Evolutionary conservation across 2,888 invertebrate species (phyloP), one percentile per base, ranked within the genome.

Genomic region (Coelogynopora nodosa): DNA sequence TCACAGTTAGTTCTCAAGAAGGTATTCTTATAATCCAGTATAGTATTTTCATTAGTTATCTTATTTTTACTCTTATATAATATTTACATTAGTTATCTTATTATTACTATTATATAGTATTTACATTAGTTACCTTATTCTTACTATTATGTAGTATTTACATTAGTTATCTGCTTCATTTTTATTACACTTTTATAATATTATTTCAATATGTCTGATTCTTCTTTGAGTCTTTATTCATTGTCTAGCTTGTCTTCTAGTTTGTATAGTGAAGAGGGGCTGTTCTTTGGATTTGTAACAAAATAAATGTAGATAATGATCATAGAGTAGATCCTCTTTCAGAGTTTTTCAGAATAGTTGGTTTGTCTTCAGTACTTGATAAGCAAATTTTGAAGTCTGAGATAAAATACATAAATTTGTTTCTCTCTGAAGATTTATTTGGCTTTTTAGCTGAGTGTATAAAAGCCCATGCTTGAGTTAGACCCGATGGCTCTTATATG

Each of bases 131-230:
- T 2, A 23, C 23, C 5, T 26, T 74, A 74, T 74, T n/a, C 2
- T 74, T 74, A 74, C 23, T 74, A 23, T 23, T 74, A 13, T 26
- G 23, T 74, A 74, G 74, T 74, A 74, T 23, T 74, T 74, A 10
- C 27, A 26, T 74, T 74, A 74, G 74, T 74, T 74, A 23, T 74
- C 2, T 74, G 5, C 5, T 74, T 74, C 74, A 74, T 74, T 74
- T 74, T 74, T 74, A 26, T 5, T 23, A 5, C 27, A 26, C 74
- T 13, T 23, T 74, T 74, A 74, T 10, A 23, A n/a, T 74, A 74
- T 74, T 74, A 74, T 74, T 74, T 10, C 74, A 74, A n/a, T 74
- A 74, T 74, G 74, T 13, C 74, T 74, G 74, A 74, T 74, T 74
- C 74, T 74, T 74, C 74, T 74, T 74, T 26, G 23, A 5, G 5